Evolutionary conservation across 2,113 vertebrate genomes (phyloP), one percentile per base, ranked within the genome.

Genomic region (Heterochromis multidens): DNA sequence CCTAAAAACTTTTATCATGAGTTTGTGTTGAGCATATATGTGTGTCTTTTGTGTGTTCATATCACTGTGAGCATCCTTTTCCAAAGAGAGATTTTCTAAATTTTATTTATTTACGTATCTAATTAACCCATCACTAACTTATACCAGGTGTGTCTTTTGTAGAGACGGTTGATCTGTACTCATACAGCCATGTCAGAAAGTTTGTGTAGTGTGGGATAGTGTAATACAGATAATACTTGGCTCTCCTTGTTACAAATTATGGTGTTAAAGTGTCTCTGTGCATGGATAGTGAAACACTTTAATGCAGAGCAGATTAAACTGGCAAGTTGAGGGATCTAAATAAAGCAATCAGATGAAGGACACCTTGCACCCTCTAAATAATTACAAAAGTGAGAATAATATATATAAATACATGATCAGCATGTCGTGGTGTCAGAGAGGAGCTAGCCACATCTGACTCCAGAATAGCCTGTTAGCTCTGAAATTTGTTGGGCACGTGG

Each of bases 1-100:
- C 79, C 57, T 59, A 14, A 85, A 83, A 82, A 82, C 76, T 76
- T 85, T 90, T 10, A 84, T 40, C 77, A 72, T 11, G n/a, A 72
- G 10, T 59, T 33, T 80, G 52, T 81, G 76, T 80, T 40, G 60
- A 61, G 59, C 37, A 31, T 54, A 25, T 74, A 3, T 74, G 65
- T 49, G 10, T 72, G 67, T 52, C 3, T 52, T 52, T 74, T 52
- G 27, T 74, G 43, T 46, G 43, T 6, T 46, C 43, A 46, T 46
- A 46, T 46, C 13, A 16, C 43, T 14, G 4, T 72, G 49, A 74
- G 43, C 29, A 7, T 21, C 17, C 25, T 72, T 72, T 72, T 72
- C 40, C 46, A 72, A 72, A 49, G 23, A 72, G 8, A 72, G 46
- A 72, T 19, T 21, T 29, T 49, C 67, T 72, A 72, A 52, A 46